Evolutionary conservation across 2,888 invertebrate genomes (phyloP), one percentile per base, ranked within the genome.

Genomic region (Anthophora plumipes): DNA sequence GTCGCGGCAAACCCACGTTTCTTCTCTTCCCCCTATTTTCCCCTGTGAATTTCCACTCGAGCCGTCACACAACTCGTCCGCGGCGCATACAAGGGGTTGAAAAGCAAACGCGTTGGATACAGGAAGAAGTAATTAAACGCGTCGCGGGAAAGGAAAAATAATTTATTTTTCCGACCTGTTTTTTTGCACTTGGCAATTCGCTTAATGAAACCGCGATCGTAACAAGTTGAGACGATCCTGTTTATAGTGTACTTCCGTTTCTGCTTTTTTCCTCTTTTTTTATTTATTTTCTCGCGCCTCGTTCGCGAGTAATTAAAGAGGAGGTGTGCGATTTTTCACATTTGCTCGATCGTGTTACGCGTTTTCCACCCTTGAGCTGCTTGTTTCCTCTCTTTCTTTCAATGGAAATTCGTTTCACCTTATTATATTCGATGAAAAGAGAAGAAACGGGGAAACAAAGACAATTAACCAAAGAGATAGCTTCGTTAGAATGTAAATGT

Each of bases 91-190:
- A 20, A 22, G n/a, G 0, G 12, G 12, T 12, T 75, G 39, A 75
- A 61, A 70, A 50, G 6, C 50, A 22, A 11, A 37, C 48, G 20
- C 37, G 46, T n/a, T 0, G 52, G n/a, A 37, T 3, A 12, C 41
- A 50, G 48, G 17, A 55, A 55, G 67, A 25, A 70, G 66, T 54
- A 67, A 80, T 80, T 80, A 68, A 68, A 68, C 71, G 67, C 11
- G 55, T 55, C 48, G 37, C 48, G 63, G 46, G 43, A 37, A 37
- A 6, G 17, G 22, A 54, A 61, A 60, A 43, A 61, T 61, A 66
- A 31, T 31, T 31, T 31, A 31, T 31, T 61, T 55, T 73, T 25
- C 46, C 61, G 46, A 48, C 66, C 43, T 9, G 60, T 60, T 72
- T 50, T 70, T n/a, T n/a, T n/a, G n/a, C 54, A 12, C 31, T 7